Evolutionary conservation across 2,797 vertebrate genomes (phyloP).

Genomic region (Acridotheres tristis): DNA sequence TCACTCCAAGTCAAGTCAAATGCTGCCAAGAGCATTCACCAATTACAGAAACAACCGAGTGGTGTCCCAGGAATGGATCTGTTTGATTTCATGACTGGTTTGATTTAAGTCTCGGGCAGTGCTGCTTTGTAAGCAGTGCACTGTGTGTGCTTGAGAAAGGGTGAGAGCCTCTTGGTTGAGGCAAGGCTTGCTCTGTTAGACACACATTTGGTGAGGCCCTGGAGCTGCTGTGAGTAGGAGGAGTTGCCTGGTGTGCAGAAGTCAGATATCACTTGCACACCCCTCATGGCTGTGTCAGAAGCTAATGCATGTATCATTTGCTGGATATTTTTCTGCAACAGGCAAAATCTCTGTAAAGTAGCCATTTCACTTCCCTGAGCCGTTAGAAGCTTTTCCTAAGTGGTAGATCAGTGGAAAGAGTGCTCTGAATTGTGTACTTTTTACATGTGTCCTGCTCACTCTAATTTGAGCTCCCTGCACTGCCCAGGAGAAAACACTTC

Average conservation of each 20-base stretch:
- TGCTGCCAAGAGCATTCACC: background rate
- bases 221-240: background rate
- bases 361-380: background rate
- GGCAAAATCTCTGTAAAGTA: background rate
- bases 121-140: background rate
- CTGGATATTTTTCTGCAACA: background rate
- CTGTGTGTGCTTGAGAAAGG: background rate
- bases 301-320: background rate
- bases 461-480: background rate
- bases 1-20: background rate
- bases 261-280: background rate
- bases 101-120: background rate
- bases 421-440: background rate
- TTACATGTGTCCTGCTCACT: background rate
- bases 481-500: background rate
- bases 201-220: background rate
- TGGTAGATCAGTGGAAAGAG: background rate
- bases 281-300: background rate
- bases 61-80: background rate
- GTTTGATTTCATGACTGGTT: background rate
- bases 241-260: background rate
- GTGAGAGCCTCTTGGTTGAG: background rate
- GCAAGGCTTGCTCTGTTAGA: background rate
- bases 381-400: background rate
- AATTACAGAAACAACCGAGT: background rate